Conservation (phyloP, 2,797 vertebrate genomes). For the Hozukius guyotensis region DNA sequence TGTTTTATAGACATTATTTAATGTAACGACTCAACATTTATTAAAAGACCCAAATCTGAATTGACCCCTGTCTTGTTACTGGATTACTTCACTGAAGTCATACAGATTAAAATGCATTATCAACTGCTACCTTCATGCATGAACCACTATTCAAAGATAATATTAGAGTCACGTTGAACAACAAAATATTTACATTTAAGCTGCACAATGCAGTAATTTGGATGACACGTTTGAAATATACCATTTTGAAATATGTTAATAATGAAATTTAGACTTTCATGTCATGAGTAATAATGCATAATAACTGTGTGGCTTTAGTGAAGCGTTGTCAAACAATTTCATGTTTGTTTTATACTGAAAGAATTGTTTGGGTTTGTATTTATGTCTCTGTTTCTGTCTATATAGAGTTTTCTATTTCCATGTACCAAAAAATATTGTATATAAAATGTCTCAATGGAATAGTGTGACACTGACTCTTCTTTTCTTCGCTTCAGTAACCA, state of each 20-base stretch:
- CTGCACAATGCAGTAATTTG: slow-evolving; percentile 10
- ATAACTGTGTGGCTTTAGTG: slow-evolving; percentile 59
- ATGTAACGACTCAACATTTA: slow-evolving; percentile 22
- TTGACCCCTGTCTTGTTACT: slow-evolving; percentile 62
- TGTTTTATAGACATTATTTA: slow-evolving; percentile 32
- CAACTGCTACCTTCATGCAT: neutral
- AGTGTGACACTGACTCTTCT: slow-evolving; percentile 32
- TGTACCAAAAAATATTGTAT: slow-evolving; percentile 82
- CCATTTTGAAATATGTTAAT: slow-evolving; percentile 8
- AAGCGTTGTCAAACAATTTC: slow-evolving; percentile 56
- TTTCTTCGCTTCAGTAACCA: neutral
- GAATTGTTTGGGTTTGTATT: slow-evolving; percentile 80
- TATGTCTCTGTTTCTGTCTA: slow-evolving; percentile 79
- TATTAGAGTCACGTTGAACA: neutral
- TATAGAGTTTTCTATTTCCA: slow-evolving; percentile 77
- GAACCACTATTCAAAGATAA: neutral
- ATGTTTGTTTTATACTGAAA: slow-evolving; percentile 78
- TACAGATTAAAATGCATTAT: slow-evolving; percentile 48
- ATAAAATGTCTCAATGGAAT: slow-evolving; percentile 73
- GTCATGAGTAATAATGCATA: slow-evolving; percentile 25
- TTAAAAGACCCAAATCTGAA: slow-evolving; percentile 41
- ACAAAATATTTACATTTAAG: neutral
- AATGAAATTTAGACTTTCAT: neutral
- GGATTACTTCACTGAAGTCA: slow-evolving; percentile 56
- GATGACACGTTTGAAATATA: neutral